Conservation (phyloP, 2,888 invertebrate species). For the Acronicta alni region DNA sequence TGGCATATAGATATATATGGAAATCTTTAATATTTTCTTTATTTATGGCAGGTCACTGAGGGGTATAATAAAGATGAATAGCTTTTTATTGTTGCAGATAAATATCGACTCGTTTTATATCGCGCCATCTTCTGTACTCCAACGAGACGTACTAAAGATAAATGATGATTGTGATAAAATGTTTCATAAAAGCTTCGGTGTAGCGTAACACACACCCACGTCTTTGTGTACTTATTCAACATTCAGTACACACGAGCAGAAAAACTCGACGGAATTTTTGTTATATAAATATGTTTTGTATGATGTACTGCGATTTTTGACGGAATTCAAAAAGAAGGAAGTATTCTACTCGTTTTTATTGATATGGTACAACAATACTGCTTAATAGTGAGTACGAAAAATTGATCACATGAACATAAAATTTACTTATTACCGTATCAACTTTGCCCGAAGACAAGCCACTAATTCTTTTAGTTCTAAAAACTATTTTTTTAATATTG, state of each 20-base stretch:
- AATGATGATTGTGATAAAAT: slow-evolving; percentile 53
- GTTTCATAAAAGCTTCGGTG: slow-evolving; percentile 44
- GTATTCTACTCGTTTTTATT: too few species aligned
- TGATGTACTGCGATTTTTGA: slow-evolving; percentile 25
- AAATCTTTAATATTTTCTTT: too few species aligned
- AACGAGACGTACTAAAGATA: slow-evolving; percentile 47
- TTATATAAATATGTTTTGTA: slow-evolving; percentile 27
- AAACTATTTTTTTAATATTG: too few species aligned
- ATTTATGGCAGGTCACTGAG: not conserved
- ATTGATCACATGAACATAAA: too few species aligned
- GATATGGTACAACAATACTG: too few species aligned
- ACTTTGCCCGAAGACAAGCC: too few species aligned
- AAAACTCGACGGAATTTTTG: slow-evolving; percentile 31
- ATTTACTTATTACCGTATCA: too few species aligned
- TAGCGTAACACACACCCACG: slow-evolving; percentile 22
- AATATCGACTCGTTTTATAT: slow-evolving; percentile 29
- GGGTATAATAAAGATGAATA: slow-evolving; percentile 8
- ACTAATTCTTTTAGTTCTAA: too few species aligned
- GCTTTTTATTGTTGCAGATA: slow-evolving; percentile 32
- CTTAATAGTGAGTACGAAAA: too few species aligned
- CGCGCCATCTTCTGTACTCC: slow-evolving; percentile 21
- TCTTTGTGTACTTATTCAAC: slow-evolving; percentile 25
- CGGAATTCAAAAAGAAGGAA: slow-evolving; percentile 1
- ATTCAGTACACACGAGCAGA: slow-evolving; percentile 25
- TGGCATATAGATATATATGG: too few species aligned